Evolutionary conservation across 2,888 invertebrate species (phyloP), one percentile per base, ranked within the genome.

Genomic region (Malthinus flaveolus): DNA sequence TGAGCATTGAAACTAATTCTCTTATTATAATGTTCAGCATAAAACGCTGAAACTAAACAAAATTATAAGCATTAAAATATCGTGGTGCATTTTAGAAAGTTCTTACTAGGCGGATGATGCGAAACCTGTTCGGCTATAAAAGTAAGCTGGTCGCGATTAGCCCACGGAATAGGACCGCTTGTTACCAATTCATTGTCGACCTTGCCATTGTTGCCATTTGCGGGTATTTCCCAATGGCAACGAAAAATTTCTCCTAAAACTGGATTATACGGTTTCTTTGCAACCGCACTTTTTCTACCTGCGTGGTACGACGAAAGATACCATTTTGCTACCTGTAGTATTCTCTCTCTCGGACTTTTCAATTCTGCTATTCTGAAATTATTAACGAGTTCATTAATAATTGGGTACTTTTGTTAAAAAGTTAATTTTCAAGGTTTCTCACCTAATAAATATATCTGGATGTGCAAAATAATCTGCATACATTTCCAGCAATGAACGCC

Each of bases 381-480:
- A 46, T 32, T 11, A 23, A 8, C 9, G 5, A 42, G 35, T 34
- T 51, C 53, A 11, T 36, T 36, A 9, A 36, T 36, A 10, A 36
- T 11, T 36, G 9, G 6, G 10, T 10, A 9, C 1, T 6, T 9
- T 35, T 35, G n/a, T 8, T 11, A n/a, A 35, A n/a, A n/a, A n/a
- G n/a, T n/a, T 31, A 13, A 34, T 45, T 8, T 7, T 34, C 7
- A 12, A 10, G 11, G 9, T n/a, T 49, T 70, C 78, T 76, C 80
- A 95, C 95, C 85, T 91, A 63, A 91, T 85, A 80, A 99, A 98
- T 71, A 97, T 86, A 80, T 98, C 97, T 0, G 99, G 97, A 84
- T 99, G 99, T 8, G 99, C 97, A 81, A 99, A 97, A 77, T 98
- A 99, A 81, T 99, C 99, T 47, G 99, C 98, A 79, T 97, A 99